Conservation (phyloP, 2,888 invertebrate genomes). For the Heliothis peltigera region DNA sequence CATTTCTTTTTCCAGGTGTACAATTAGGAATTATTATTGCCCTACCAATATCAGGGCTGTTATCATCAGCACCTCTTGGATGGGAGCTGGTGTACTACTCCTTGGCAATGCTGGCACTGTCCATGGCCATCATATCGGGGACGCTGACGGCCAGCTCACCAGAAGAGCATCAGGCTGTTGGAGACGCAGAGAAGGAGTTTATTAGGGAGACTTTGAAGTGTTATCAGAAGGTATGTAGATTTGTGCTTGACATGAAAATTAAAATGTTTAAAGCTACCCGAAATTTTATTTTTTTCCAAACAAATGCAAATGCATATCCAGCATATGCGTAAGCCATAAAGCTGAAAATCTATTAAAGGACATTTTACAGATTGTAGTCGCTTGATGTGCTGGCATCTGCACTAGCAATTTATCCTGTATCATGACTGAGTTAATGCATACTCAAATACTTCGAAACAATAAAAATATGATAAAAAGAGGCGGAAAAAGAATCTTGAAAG, state of each 20-base stretch:
- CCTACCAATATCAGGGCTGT: slow-evolving; percentile 71
- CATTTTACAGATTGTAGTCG: too few relatives aligned
- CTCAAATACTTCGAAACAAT: too few relatives aligned
- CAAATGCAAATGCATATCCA: too few relatives aligned
- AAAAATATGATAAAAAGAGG: too few relatives aligned
- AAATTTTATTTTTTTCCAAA: too few relatives aligned
- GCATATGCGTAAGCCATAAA: too few relatives aligned
- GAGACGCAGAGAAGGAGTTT: slow-evolving; percentile 80
- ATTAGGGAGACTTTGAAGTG: slow-evolving; percentile 73
- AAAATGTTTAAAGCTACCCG: too few relatives aligned
- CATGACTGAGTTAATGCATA: too few relatives aligned
- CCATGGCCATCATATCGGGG: slow-evolving; percentile 75
- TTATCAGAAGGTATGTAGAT: slow-evolving; percentile 65
- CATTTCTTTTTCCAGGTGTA: slow-evolving; percentile 65
- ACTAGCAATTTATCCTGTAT: too few relatives aligned
- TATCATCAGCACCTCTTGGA: slow-evolving; percentile 72
- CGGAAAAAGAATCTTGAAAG: too few relatives aligned
- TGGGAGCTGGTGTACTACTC: slow-evolving; percentile 84
- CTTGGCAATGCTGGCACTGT: slow-evolving; percentile 76
- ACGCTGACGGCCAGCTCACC: slow-evolving; percentile 79
- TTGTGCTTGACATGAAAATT: not conserved
- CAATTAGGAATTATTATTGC: slow-evolving; percentile 77
- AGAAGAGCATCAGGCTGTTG: slow-evolving; percentile 76
- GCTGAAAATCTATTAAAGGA: too few relatives aligned
- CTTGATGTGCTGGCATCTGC: too few relatives aligned